phyloP scores from a whole-genome alignment of 1,140 invertebrate genomes.

The Lucilia cuprina region DNA sequence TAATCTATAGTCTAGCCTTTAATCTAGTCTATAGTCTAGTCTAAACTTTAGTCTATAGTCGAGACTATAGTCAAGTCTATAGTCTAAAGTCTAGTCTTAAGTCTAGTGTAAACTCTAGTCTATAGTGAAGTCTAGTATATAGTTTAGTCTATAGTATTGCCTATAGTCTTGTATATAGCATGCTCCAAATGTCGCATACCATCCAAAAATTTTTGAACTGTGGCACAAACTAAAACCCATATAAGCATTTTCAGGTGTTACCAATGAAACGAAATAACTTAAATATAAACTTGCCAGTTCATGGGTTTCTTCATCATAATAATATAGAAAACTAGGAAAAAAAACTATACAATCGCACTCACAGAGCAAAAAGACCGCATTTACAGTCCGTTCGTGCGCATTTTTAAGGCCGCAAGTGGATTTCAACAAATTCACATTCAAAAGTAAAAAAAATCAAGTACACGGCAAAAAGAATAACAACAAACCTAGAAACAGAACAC shows the following conservation, averaged over 20 bases:
- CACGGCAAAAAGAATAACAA: neutral
- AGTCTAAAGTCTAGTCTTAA: too few relatives aligned
- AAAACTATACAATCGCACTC: neutral
- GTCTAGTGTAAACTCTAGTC: too few relatives aligned
- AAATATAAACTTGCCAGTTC: neutral
- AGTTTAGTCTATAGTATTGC: too few relatives aligned
- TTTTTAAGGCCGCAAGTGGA: constrained; percentile 3
- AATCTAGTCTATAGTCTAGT: too few relatives aligned
- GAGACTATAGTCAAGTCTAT: too few relatives aligned
- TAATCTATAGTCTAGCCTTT: too few relatives aligned
- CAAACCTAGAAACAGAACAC: neutral
- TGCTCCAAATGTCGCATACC: neutral
- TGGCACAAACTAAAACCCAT: neutral
- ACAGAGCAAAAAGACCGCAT: neutral
- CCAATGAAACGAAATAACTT: constrained; percentile 2
- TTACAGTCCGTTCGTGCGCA: constrained; percentile 9
- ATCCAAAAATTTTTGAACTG: neutral
- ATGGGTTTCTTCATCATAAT: neutral
- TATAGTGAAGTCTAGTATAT: too few relatives aligned
- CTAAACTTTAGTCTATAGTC: too few relatives aligned
- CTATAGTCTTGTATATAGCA: neutral
- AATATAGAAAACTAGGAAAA: neutral
- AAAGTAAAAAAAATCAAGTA: neutral
- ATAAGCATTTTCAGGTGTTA: neutral
- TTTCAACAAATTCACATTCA: neutral